A percentile compares a stretch with the other conserved stretches of the same genome.
Conservation (phyloP, 2,888 invertebrate genomes). For the Acanthosepion lycidas region DNA sequence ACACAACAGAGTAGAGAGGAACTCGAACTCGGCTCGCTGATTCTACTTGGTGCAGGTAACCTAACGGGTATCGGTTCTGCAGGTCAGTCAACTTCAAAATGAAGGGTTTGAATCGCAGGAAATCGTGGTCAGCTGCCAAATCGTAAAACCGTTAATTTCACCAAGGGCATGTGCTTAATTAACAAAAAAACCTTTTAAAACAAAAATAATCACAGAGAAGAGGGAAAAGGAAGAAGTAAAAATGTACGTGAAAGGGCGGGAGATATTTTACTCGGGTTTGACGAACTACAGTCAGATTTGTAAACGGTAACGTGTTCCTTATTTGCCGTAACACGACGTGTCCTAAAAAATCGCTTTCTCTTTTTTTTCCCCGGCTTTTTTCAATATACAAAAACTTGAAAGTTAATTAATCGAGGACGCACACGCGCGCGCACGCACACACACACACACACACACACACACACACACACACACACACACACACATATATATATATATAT, state of each 20-base stretch:
- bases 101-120: too few species aligned
- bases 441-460: background rate
- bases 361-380: background rate
- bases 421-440: background rate
- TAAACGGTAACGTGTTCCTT: background rate
- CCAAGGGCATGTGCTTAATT: too few species aligned
- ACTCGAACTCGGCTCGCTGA: too few species aligned
- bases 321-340: background rate
- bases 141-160: too few species aligned
- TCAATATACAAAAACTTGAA: background rate
- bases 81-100: too few species aligned
- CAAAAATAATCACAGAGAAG: too few species aligned
- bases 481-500: background rate
- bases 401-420: background rate
- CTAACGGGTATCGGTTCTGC: too few species aligned
- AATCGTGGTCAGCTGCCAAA: too few species aligned
- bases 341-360: background rate
- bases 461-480: background rate
- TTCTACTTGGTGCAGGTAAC: too few species aligned
- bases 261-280: background rate
- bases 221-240: background rate
- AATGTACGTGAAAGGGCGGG: background rate
- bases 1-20: too few species aligned
- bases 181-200: too few species aligned
- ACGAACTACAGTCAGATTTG: background rate